phyloP scores from a whole-genome alignment of 2,888 invertebrate species.

The Actias luna region DNA sequence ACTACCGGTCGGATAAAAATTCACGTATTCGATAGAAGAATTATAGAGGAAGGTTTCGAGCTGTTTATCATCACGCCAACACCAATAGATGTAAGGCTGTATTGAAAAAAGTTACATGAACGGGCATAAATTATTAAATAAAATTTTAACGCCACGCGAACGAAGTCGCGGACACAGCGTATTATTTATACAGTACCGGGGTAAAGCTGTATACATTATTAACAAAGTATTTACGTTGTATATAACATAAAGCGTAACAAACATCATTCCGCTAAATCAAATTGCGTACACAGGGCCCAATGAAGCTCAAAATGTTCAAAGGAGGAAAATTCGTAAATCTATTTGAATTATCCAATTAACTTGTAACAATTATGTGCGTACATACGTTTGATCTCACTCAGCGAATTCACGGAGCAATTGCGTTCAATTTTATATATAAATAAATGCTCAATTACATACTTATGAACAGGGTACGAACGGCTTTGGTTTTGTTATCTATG shows the following conservation, averaged over 20 bases:
- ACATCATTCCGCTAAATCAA: neutral
- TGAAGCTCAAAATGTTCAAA: constrained; percentile 22
- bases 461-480: neutral
- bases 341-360: constrained; percentile 15
- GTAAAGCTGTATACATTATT: neutral
- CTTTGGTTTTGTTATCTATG: neutral
- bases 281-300: constrained; percentile 10
- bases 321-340: constrained; percentile 18
- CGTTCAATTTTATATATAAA: neutral
- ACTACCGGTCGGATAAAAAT: no score
- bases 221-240: neutral
- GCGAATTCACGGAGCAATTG: neutral
- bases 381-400: constrained; percentile 18
- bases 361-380: constrained; percentile 18
- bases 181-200: neutral
- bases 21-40: no score
- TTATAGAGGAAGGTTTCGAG: no score
- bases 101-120: no score
- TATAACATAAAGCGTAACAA: neutral
- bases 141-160: no score
- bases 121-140: no score
- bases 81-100: no score
- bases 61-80: no score
- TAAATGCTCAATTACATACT: neutral
- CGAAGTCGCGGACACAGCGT: no score